Evolutionary conservation across 2,113 vertebrate genomes (phyloP).

Genomic region (Phalacrocorax brasilianus): DNA sequence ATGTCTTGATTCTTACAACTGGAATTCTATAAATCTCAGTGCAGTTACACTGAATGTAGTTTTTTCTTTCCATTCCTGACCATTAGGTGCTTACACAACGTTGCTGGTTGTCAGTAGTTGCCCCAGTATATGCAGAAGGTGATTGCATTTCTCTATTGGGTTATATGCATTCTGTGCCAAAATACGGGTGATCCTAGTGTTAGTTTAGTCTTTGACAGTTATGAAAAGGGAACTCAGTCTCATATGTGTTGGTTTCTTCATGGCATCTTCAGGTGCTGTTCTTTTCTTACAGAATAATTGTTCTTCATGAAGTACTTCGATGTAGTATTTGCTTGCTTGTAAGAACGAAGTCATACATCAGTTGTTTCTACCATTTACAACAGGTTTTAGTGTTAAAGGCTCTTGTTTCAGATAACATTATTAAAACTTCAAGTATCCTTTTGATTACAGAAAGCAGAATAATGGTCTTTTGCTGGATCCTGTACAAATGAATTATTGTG

Average conservation of each 20-base stretch:
- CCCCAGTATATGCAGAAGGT: fast-evolving
- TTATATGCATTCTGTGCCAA: background rate
- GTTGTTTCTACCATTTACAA: background rate
- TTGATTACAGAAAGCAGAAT: background rate
- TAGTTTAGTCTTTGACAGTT: background rate
- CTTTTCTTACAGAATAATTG: background rate
- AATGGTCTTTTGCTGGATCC: background rate
- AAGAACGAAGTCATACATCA: background rate
- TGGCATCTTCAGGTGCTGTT: background rate
- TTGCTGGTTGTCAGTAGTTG: background rate
- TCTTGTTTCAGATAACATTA: background rate
- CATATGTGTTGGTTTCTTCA: background rate
- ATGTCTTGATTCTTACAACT: background rate
- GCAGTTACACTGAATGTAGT: background rate
- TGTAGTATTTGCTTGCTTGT: background rate
- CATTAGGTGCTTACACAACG: background rate
- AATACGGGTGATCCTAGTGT: background rate
- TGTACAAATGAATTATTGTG: background rate
- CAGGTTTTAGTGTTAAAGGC: background rate
- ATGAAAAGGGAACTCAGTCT: background rate
- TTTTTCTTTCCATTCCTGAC: background rate
- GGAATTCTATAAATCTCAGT: background rate
- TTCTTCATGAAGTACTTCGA: background rate
- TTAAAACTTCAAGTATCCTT: background rate
- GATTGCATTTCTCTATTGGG: background rate